A percentile compares a stretch with the other conserved stretches of the same genome.
Evolutionary conservation across 2,797 vertebrate species (phyloP).

Genomic region (Pseudomugil gertrudae): DNA sequence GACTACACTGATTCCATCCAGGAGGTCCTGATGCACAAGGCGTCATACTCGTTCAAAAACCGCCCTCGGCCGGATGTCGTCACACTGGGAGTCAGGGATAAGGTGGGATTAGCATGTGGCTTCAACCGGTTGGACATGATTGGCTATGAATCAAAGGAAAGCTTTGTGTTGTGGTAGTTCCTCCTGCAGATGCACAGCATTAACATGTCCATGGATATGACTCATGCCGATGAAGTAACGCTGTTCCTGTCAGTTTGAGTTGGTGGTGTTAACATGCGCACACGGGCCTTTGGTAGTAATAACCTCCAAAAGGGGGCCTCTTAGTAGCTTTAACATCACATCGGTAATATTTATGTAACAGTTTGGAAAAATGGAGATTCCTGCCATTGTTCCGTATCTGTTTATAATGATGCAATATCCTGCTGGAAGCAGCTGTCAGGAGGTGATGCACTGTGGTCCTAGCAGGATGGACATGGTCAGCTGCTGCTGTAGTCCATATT

Average conservation of each 20-base stretch:
- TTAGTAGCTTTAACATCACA: neutral
- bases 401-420: too few species aligned
- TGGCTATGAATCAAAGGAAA: neutral
- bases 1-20: constrained; percentile 70
- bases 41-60: constrained; percentile 79
- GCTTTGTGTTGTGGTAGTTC: neutral
- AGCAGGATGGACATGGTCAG: too few species aligned
- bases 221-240: neutral
- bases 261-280: neutral
- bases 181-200: neutral
- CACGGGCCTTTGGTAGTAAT: neutral
- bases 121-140: neutral
- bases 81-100: constrained; percentile 74
- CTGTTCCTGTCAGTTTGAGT: neutral
- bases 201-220: neutral
- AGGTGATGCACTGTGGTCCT: too few species aligned
- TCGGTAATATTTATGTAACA: neutral
- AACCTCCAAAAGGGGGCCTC: neutral
- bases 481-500: too few species aligned
- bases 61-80: constrained; percentile 62
- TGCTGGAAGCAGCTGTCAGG: too few species aligned
- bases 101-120: constrained; percentile 50
- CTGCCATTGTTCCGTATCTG: neutral
- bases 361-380: neutral
- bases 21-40: constrained; percentile 57